These are phyloP conservation scores for Actinopyga echinites DNA, from an alignment of 53 echinoderm and acorn worm species.

Conservation along the genomic window DNA sequence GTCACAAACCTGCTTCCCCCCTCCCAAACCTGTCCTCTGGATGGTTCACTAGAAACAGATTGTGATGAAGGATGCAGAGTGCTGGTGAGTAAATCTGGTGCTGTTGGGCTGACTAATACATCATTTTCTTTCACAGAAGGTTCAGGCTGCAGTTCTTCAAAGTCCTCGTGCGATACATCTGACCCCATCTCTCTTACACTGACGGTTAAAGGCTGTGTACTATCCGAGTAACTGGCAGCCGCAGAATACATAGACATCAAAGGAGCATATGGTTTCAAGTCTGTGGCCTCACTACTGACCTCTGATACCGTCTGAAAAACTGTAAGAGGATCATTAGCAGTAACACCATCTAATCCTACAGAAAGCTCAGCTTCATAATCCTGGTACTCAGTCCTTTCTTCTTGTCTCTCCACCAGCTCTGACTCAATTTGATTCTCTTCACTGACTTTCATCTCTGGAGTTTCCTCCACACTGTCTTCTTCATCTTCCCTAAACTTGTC, in stretches of 20 bases:
- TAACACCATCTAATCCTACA: no score
- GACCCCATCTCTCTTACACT: not conserved
- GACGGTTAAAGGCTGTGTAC: no score
- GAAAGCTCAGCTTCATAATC: no score
- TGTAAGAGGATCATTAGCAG: no score
- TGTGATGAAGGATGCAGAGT: not conserved
- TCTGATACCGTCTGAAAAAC: no score
- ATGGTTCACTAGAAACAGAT: not conserved
- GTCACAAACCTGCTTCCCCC: slow-evolving; percentile 1
- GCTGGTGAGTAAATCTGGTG: slow-evolving; percentile 31
- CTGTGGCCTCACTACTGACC: no score
- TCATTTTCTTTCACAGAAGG: not conserved
- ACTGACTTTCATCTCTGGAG: not conserved
- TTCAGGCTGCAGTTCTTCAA: slow-evolving; percentile 16
- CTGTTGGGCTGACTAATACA: not conserved
- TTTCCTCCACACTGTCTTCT: not conserved
- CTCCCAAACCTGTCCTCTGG: not conserved
- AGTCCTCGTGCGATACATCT: not conserved
- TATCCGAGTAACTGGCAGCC: not conserved
- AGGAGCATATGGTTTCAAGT: not conserved
- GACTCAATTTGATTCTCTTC: not conserved
- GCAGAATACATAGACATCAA: not conserved
- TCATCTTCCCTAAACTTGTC: not conserved
- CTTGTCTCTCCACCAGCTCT: not conserved
- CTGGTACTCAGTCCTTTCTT: not conserved